Conservation (phyloP, 2,888 invertebrate genomes). For the Cyrtodaria siliqua region DNA sequence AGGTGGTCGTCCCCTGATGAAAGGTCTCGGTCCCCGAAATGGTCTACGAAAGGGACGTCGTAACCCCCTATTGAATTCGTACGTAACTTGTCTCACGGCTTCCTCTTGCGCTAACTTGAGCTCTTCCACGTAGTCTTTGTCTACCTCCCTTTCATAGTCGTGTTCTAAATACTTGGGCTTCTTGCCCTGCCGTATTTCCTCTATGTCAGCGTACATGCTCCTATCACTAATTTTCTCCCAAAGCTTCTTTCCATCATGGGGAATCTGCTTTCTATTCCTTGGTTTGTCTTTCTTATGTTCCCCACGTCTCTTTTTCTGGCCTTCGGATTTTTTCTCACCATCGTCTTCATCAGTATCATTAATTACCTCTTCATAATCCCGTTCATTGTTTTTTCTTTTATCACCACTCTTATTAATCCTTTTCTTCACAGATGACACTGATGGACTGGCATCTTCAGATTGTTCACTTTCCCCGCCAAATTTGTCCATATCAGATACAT, state of each 20-base stretch:
- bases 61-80: neutral
- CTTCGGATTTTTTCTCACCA: conserved; percentile 18
- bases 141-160: conserved; percentile 2
- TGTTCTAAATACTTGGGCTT: conserved; percentile 13
- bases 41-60: conserved; percentile 22
- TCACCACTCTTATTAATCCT: too few relatives aligned
- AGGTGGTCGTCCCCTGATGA: conserved; percentile 29
- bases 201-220: conserved; percentile 61
- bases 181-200: conserved; percentile 41
- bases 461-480: too few relatives aligned
- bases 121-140: neutral
- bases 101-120: conserved; percentile 1
- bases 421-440: too few relatives aligned
- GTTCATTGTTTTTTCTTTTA: too few relatives aligned
- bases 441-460: too few relatives aligned
- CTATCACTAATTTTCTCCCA: conserved; percentile 48
- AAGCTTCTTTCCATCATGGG: conserved; percentile 42
- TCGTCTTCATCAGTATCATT: neutral
- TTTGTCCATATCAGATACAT: too few relatives aligned
- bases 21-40: conserved; percentile 27
- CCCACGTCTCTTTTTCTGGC: conserved; percentile 14
- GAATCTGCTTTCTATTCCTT: conserved; percentile 33
- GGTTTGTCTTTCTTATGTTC: neutral
- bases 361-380: too few relatives aligned
- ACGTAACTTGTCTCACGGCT: neutral